Percentiles rank a stretch among this genome's conserved stretches.
Evolutionary conservation across 1,140 invertebrate species (phyloP).

Genomic region (Tetraneura akinire): DNA sequence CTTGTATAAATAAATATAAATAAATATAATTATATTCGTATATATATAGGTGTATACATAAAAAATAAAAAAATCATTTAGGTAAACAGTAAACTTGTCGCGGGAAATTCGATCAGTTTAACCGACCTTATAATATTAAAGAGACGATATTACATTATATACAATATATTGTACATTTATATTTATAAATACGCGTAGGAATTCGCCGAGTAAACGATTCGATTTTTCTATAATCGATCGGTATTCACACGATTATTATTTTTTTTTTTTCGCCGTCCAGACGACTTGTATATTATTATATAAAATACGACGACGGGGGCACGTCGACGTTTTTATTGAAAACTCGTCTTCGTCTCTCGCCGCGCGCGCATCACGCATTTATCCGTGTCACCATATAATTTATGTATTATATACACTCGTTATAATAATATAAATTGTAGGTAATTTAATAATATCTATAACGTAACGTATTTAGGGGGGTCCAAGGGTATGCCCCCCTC

Average conservation of each 20-base stretch:
- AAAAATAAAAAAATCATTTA: no score
- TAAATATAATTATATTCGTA: no score
- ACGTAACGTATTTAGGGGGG: neutral
- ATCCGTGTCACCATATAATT: neutral
- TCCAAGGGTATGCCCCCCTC: no score
- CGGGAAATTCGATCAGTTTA: no score
- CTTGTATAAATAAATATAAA: no score
- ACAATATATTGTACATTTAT: no score
- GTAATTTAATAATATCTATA: neutral
- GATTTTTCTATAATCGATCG: slow-evolving; percentile 42
- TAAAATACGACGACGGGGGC: slow-evolving; percentile 12
- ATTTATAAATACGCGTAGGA: neutral
- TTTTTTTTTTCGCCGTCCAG: slow-evolving; percentile 14
- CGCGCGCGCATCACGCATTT: neutral
- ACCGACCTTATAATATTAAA: no score
- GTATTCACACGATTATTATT: slow-evolving; percentile 24
- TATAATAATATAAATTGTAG: no score
- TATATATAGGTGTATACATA: no score
- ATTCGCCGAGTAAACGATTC: slow-evolving; percentile 14
- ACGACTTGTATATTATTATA: slow-evolving; percentile 5
- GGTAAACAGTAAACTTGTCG: no score
- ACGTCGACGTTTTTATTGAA: slow-evolving; percentile 23
- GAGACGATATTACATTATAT: no score
- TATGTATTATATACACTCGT: neutral
- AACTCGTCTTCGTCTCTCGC: slow-evolving; percentile 15